Conservation (phyloP, 2,797 vertebrate genomes). For the Leptoclinus maculatus region DNA sequence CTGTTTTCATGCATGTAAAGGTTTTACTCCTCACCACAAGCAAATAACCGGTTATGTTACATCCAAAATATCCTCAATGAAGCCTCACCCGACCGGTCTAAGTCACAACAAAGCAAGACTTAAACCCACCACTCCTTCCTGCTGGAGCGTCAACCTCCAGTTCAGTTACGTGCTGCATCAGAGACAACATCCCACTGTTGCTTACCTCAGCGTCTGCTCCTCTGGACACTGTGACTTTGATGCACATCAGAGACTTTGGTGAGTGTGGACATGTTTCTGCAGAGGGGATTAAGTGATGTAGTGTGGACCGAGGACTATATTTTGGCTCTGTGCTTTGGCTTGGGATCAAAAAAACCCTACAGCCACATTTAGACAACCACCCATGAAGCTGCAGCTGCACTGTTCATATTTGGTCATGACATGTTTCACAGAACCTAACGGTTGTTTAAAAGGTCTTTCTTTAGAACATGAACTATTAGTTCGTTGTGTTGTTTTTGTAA, state of each 20-base stretch:
- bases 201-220: conserved; percentile 46
- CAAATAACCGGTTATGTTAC: neutral
- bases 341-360: conserved; percentile 28
- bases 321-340: conserved; percentile 53
- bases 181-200: neutral
- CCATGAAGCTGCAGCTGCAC: conserved; percentile 13
- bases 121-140: neutral
- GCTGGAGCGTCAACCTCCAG: neutral
- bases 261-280: conserved; percentile 54
- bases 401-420: neutral
- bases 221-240: conserved; percentile 35
- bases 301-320: conserved; percentile 41
- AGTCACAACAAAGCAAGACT: neutral
- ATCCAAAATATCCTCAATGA: too few relatives aligned
- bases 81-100: neutral
- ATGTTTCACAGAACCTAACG: neutral
- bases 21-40: neutral
- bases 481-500: neutral
- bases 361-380: conserved; percentile 38
- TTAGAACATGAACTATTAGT: neutral
- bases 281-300: conserved; percentile 54
- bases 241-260: conserved; percentile 31
- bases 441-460: neutral
- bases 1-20: neutral
- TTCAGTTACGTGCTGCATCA: neutral